Percentiles rank a stretch among this genome's conserved stretches.
These are phyloP conservation scores for Boloria selene DNA, from an alignment of 2,888 invertebrate species.

Conservation along the genomic window DNA sequence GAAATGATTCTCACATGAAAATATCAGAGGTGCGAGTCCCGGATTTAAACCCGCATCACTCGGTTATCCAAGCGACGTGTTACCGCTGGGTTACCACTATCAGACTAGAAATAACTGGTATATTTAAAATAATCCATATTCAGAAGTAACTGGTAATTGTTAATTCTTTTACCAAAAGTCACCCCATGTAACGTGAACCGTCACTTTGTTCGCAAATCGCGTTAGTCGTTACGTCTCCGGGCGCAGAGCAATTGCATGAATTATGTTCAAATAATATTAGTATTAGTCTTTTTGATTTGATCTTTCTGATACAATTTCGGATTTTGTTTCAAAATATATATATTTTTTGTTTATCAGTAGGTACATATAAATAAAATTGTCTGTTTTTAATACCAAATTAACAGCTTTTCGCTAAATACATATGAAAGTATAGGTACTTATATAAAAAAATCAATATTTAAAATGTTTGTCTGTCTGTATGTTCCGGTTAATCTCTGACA, in stretches of 20 bases:
- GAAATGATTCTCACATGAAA: no score
- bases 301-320: slow-evolving; percentile 13
- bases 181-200: slow-evolving; percentile 40
- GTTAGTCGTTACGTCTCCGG: slow-evolving; percentile 33
- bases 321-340: not conserved
- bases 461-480: no score
- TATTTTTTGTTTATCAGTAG: not conserved
- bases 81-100: no score
- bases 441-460: no score
- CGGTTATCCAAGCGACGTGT: no score
- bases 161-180: slow-evolving; percentile 17
- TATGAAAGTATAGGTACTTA: no score
- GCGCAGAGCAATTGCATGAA: slow-evolving; percentile 44
- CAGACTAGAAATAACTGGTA: not conserved
- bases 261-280: slow-evolving; percentile 21
- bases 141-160: slow-evolving; percentile 13
- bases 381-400: no score
- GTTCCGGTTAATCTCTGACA: no score
- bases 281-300: slow-evolving; percentile 22
- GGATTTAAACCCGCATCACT: no score
- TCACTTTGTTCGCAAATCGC: slow-evolving; percentile 38
- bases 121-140: not conserved
- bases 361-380: no score
- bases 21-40: no score
- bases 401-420: no score